Evolutionary conservation across 1,140 invertebrate genomes (phyloP), one percentile per base, ranked within the genome.

Genomic region (Pseudomyrmex gracilis): DNA sequence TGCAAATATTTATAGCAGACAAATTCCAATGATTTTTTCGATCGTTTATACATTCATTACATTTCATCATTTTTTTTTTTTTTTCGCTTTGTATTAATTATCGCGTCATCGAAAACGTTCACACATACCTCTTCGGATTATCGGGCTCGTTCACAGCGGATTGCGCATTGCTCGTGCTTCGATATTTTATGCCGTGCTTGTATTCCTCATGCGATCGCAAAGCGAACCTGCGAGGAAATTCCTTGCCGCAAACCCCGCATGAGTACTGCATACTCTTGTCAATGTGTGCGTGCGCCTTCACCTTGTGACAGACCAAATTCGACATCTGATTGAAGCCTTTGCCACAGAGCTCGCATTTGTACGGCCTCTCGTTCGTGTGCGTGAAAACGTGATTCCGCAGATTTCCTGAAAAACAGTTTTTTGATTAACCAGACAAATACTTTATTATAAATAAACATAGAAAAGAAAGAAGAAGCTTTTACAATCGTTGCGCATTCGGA

Each of bases 321-420:
- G 97, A 97, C 95, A 97, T 97, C 91, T 98, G 97, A 89, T 97
- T 98, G 94, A 97, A 98, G 15, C 97, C 96, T 87, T 96, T 96
- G 60, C 95, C 94, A 91, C 97, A 98, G 15, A 97, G 94, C 84
- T 97, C 96, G 92, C 97, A 98, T 85, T 97, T 96, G 88, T 97
- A 98, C 0, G 97, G 97, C 47, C 97, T 95, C 90, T 97, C 97
- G 73, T 97, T 97, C 2, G 97, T 97, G 86, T 98, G 97, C 0
- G 96, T 97, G 88, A 96, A 97, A 53, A 97, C 94, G 88, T 97
- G 96, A 87, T 97, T 97, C 12, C 96, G 94, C 43, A 97, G 93
- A 90, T 97, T 97, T 9, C 96, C 96, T 97, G 87, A 53, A 82
- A 34, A 34, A 34, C 5, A 34, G 5, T 34, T 34, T 34, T 34